Conservation (phyloP, 1,140 invertebrate genomes). For the Trissolcus basalis region DNA sequence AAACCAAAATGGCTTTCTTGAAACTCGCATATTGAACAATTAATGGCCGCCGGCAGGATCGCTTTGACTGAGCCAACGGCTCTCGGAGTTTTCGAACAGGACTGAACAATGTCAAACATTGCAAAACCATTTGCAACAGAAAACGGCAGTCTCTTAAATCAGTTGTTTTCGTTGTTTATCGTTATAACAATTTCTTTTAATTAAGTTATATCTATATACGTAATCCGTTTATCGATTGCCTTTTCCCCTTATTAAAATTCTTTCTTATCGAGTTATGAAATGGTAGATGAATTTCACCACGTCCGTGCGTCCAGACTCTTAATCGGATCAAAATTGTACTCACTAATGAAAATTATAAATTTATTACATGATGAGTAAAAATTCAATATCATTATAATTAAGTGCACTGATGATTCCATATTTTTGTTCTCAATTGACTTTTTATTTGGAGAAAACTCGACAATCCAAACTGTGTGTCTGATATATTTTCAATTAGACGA, state of each 20-base stretch:
- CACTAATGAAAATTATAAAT: neutral
- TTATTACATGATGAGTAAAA: neutral
- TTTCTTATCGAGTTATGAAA: slow-evolving; percentile 16
- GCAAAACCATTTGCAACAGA: slow-evolving; percentile 39
- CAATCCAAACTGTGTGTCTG: too few relatives aligned
- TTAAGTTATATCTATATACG: slow-evolving; percentile 28
- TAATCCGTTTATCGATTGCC: neutral
- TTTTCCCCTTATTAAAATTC: slow-evolving; percentile 35
- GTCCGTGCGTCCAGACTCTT: neutral
- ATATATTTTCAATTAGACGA: too few relatives aligned
- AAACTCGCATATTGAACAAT: slow-evolving; percentile 68
- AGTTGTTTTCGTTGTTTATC: slow-evolving; percentile 31
- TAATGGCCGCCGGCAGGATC: slow-evolving; percentile 63
- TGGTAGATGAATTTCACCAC: neutral
- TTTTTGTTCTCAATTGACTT: too few relatives aligned
- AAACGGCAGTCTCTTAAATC: slow-evolving; percentile 15
- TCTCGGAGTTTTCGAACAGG: slow-evolving; percentile 46
- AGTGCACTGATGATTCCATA: too few relatives aligned
- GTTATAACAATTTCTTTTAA: slow-evolving; percentile 42
- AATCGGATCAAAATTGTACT: neutral
- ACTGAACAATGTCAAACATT: slow-evolving; percentile 46
- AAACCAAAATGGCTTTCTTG: slow-evolving; percentile 60
- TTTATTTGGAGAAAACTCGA: too few relatives aligned
- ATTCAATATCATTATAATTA: neutral
- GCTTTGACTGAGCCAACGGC: slow-evolving; percentile 50